Base-by-base conservation (phyloP, 2,797 vertebrate genomes). In the Steatocranus sp. region DNA sequence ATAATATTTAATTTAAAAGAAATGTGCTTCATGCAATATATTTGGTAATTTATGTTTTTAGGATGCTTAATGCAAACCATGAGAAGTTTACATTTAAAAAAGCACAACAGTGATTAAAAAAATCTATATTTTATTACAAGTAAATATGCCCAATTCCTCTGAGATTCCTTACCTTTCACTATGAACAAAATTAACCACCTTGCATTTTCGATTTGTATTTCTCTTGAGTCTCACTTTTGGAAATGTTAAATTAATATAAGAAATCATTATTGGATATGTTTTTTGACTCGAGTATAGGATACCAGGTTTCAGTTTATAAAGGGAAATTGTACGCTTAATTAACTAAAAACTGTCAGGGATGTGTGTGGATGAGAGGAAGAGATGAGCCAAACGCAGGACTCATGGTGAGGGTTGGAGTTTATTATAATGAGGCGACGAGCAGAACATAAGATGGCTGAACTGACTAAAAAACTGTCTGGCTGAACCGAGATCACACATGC, bases 341-440 rank as follows among this genome's bases (percentile, higher is more conserved):
- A 58, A 32, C 54, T 58, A 0, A 58, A 18, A 54, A 54, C 53
- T 30, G 8, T 30, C 25, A 54, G 25, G 14, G 25, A 0, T 30
- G 53, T 54, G 53, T 56, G 25, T 56, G 53, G 25, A 56, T 56
- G 53, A 30, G 53, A 2, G 25, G 25, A 30, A 6, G 53, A 56
- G 25, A 56, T 10, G 53, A 30, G 18, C 48, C 48, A 49, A 56
- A 17, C 8, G 0, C 53, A 56, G 8, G 0, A 56, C 53, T 10
- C 1, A 17, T 17, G 53, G 25, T 30, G 8, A 54, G 53, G 27
- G 8, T 2, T 54, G 53, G 53, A 6, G 8, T 54, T 27, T 17
- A 0, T 0, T 54, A 5, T 17, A 27, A 54, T 5, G 25, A 53
- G 0, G 0, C 20, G 50, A 53, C 7, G 4, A 27, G 51, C 51